Evolutionary conservation across 2,888 invertebrate species (phyloP), one percentile per base, ranked within the genome.

Genomic region (Zygothrica quintamaculata): DNA sequence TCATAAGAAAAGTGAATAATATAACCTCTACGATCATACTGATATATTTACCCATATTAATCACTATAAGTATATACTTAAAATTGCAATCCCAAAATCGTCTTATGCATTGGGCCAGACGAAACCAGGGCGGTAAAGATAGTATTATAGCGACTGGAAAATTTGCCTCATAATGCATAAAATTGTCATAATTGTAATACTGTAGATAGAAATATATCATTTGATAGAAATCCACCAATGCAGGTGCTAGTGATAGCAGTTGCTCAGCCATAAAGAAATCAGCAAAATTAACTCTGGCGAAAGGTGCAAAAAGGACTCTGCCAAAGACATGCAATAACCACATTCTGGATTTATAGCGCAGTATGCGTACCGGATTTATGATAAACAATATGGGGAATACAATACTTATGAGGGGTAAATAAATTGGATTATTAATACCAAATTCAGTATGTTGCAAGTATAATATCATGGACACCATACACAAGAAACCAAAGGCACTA

Each of bases 241-340:
- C 96, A 0, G 94, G 94, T 0, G 94, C 95, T 68, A 99, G 93
- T 64, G 98, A 98, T 91, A 97, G 98, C 88, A 98, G 92, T 91
- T 98, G 98, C 92, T 98, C 98, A 9, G 57, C 98, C 89, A 98
- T 93, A 98, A 98, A 98, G 92, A 98, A 98, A 91, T 98, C 98
- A 8, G 98, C 97, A 90, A 98, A 98, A 33, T 95, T 93, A 7
- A 98, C 98, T 72, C 95, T 95, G 89, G 95, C 94, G 88, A 98
- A 97, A 29, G 98, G 98, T 0, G 98, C 96, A 37, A 95, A 93
- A 34, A 97, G 86, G 61, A 97, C 95, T 47, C 95, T 93, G 71
- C 94, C 94, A 47, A 64, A 92, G 77, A 97, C 95, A 90, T 94
- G 93, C 34, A 98, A 92, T 11, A 97, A 93, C 98, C 98, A 98